phyloP scores from a whole-genome alignment of 2,113 vertebrate species.

The Anser cygnoides region DNA sequence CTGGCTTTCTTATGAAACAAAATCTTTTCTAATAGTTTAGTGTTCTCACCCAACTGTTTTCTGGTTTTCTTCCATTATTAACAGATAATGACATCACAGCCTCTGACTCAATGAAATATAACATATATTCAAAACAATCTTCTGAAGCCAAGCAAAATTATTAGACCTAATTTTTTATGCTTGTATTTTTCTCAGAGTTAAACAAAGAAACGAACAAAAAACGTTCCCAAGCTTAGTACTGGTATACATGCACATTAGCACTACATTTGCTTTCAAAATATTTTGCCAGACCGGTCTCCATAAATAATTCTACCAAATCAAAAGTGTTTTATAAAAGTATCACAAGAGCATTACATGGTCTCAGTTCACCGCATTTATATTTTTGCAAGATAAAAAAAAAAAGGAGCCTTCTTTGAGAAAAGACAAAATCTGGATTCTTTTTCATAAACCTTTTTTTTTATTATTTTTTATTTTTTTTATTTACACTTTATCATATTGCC shows the following conservation, averaged over 20 bases:
- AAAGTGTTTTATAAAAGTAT: not conserved
- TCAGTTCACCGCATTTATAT: not conserved
- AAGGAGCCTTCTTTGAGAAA: not conserved
- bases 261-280: not conserved
- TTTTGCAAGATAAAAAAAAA: not conserved
- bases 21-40: not conserved
- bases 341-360: not conserved
- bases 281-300: not conserved
- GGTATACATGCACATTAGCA: not conserved
- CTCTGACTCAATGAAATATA: not conserved
- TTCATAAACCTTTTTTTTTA: not conserved
- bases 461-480: not conserved
- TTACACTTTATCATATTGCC: not conserved
- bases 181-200: not conserved
- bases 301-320: not conserved
- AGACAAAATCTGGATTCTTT: not conserved
- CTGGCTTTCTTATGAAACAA: not conserved
- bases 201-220: not conserved
- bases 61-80: not conserved
- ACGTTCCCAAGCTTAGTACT: not conserved
- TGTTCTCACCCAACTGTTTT: not conserved
- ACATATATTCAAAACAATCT: not conserved
- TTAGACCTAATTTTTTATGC: not conserved
- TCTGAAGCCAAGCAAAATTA: not conserved
- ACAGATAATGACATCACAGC: not conserved